Evolutionary conservation across 2,888 invertebrate genomes (phyloP).

Genomic region (Dusona sp.): DNA sequence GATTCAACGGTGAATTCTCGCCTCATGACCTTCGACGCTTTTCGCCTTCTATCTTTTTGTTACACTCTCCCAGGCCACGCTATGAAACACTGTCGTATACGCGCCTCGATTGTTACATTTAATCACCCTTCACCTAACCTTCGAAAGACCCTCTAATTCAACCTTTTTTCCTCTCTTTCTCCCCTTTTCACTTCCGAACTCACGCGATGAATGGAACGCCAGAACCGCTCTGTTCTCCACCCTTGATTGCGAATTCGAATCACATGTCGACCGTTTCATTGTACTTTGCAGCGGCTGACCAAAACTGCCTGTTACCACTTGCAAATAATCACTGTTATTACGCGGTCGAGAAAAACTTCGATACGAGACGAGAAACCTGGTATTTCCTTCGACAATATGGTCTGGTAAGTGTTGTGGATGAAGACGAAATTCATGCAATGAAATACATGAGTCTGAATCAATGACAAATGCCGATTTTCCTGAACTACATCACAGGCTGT

Average conservation of each 20-base stretch:
- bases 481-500: neutral
- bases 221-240: conserved; percentile 4
- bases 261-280: conserved; percentile 1
- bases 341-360: neutral
- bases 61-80: neutral
- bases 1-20: conserved; percentile 24
- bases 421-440: neutral
- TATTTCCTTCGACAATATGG: neutral
- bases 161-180: conserved; percentile 37
- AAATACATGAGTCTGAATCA: neutral
- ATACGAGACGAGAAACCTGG: neutral
- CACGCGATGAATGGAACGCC: conserved; percentile 21
- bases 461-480: neutral
- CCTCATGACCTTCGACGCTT: conserved; percentile 17
- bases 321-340: conserved; percentile 31
- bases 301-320: conserved; percentile 42
- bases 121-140: conserved; percentile 59
- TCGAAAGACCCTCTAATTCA: conserved; percentile 37
- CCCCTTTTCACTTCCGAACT: neutral
- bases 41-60: conserved; percentile 38
- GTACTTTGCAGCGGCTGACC: conserved; percentile 28
- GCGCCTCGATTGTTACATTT: conserved; percentile 62
- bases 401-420: neutral
- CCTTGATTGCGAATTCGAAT: conserved; percentile 33
- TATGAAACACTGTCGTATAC: conserved; percentile 13